Conservation (phyloP, 1,140 invertebrate species). For the Drosophila oshimai region DNA sequence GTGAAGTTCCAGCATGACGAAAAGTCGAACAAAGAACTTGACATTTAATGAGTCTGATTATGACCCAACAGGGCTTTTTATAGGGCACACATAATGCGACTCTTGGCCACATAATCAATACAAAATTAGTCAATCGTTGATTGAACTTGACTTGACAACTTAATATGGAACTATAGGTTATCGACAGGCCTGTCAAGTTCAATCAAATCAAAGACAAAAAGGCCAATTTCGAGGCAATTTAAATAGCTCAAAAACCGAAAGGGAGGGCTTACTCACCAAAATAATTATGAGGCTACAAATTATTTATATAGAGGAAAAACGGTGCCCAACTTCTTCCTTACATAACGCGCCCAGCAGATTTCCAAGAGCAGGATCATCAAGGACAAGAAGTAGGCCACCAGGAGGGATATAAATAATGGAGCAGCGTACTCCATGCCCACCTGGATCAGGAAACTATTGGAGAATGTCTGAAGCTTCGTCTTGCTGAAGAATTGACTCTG, state of each 20-base stretch:
- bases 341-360: conserved; percentile 31
- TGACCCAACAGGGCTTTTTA: conserved; percentile 22
- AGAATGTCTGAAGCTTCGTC: conserved; percentile 55
- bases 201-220: not conserved
- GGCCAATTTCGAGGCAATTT: not conserved
- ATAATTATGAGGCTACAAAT: not conserved
- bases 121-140: not conserved
- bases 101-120: conserved; percentile 13
- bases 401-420: conserved; percentile 57
- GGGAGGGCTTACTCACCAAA: not conserved
- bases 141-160: conserved; percentile 30
- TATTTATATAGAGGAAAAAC: not conserved
- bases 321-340: not conserved
- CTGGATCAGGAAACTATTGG: conserved; percentile 69
- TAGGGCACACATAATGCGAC: conserved; percentile 32
- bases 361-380: conserved; percentile 50
- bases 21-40: not conserved
- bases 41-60: conserved; percentile 43
- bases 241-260: not conserved
- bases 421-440: conserved; percentile 80
- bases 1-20: conserved; percentile 26
- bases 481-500: conserved; percentile 58
- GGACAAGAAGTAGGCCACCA: conserved; percentile 47
- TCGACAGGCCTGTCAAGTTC: not conserved
- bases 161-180: not conserved